Base-by-base conservation (phyloP, 2,888 invertebrate genomes). In the Megalurothrips usitatus region DNA sequence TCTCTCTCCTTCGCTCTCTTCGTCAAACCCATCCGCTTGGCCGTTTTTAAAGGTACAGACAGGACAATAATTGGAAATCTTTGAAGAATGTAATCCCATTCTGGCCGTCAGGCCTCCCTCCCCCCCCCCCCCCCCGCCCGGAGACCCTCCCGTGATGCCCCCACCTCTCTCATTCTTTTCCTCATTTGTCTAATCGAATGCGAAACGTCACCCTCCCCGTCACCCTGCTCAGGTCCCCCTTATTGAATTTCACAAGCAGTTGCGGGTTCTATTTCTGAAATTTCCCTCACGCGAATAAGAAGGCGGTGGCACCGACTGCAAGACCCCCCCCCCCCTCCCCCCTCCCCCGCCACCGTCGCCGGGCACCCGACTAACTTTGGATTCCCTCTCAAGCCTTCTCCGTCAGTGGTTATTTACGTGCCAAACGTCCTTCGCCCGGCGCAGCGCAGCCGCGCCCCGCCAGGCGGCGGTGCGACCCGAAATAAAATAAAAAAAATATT, bases 171-270 rank as follows among this genome's bases (percentile, higher is more conserved):
- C 68, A 75, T 75, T 75, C 68, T 75, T 75, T 43, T 75, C 68
- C 68, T 75, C 68, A 75, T 75, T 75, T 75, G 68, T 75, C 68
- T 75, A 75, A 75, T 75, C 68, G 68, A 75, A 75, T 75, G 68
- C 68, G 68, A 12, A 75, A 75, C 10, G 68, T 23, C 68, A 23
- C 68, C 63, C 63, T 9, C 9, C 63, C 63, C 8, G 23, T 19
- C 68, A n/a, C 68, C 26, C 68, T 26, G 68, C 26, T 3, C 2
- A 52, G 58, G 58, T 0, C 58, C 12, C 26, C 68, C 26, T 75
- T 75, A 75, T 75, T 75, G 68, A 10, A 75, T 75, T 75, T 75
- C 68, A 26, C 23, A 75, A 4, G 58, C 34, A 43, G 34, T 43
- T 43, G 58, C 58, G 19, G 58, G 34, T 43, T 1, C 58, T 19